These are phyloP conservation scores for Alaudala cheleensis DNA, from an alignment of 2,113 vertebrate genomes.

Conservation along the genomic window DNA sequence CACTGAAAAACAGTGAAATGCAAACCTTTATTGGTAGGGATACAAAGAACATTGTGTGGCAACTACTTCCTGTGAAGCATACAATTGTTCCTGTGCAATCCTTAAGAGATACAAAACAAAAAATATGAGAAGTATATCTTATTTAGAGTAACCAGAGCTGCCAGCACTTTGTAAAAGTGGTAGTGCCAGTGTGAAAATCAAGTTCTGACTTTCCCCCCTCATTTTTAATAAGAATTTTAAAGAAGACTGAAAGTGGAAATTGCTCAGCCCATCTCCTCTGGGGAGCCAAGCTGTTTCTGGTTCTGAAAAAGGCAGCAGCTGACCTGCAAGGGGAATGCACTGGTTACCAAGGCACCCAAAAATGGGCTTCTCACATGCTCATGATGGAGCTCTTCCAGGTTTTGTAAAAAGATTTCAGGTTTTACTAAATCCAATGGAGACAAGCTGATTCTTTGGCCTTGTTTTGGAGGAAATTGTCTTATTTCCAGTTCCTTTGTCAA, in stretches of 20 bases:
- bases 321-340: not conserved
- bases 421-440: not conserved
- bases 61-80: not conserved
- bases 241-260: not conserved
- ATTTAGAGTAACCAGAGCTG: not conserved
- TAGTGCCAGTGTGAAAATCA: not conserved
- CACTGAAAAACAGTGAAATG: not conserved
- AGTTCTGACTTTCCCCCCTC: fast-evolving
- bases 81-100: not conserved
- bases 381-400: not conserved
- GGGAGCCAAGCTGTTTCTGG: not conserved
- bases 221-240: not conserved
- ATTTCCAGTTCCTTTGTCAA: not conserved
- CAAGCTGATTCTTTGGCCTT: not conserved
- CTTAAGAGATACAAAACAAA: not conserved
- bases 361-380: not conserved
- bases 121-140: not conserved
- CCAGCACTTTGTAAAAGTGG: not conserved
- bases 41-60: not conserved
- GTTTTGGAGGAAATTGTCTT: not conserved
- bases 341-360: not conserved
- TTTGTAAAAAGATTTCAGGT: not conserved
- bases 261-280: not conserved
- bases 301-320: not conserved
- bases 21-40: not conserved